Conservation (phyloP, 2,113 vertebrate species). For the Puma concolor region DNA sequence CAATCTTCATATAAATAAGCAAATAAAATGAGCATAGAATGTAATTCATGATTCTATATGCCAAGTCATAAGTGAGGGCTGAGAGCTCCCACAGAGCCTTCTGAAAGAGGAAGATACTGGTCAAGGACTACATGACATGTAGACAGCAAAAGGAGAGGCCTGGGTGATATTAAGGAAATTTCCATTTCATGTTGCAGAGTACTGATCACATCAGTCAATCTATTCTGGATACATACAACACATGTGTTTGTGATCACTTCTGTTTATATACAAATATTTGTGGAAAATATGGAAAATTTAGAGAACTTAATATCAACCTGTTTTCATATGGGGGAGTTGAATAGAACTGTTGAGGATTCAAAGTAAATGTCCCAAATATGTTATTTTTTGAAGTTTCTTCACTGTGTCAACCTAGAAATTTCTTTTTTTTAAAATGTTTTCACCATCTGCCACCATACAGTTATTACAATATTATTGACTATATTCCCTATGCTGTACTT, state of each 20-base stretch:
- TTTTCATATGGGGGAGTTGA: neutral
- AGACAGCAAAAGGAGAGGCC: neutral
- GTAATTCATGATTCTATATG: neutral
- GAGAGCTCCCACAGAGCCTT: neutral
- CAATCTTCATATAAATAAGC: neutral
- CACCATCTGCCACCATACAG: neutral
- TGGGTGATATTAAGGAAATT: neutral
- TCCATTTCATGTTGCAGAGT: neutral
- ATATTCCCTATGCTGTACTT: neutral
- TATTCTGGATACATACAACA: neutral
- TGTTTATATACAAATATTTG: neutral
- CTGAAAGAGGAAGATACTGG: neutral
- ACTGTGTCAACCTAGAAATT: neutral
- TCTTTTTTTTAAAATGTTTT: neutral
- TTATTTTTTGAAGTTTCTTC: neutral
- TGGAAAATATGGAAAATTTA: neutral
- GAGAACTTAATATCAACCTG: neutral
- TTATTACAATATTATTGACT: neutral
- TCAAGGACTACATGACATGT: neutral
- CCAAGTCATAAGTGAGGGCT: neutral
- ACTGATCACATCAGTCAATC: neutral
- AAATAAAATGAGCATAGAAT: constrained; percentile 16
- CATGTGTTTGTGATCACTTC: neutral
- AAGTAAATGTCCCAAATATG: neutral
- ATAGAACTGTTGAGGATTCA: neutral